Conservation (phyloP, 2,113 vertebrate genomes). For the Cryptotis parvus region DNA sequence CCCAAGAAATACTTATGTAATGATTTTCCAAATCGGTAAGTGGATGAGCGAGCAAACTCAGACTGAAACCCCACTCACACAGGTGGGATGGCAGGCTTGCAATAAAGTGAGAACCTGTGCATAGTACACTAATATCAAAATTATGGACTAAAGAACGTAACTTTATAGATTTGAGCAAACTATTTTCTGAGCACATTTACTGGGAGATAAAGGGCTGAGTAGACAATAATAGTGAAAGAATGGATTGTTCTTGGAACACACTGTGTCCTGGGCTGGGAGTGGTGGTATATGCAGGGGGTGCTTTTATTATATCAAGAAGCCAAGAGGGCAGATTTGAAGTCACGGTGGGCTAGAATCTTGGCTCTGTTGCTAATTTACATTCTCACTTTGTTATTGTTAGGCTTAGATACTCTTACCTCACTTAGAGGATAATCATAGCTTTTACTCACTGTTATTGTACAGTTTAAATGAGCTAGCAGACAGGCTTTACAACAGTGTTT, state of each 20-base stretch:
- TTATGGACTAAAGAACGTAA: fast-evolving
- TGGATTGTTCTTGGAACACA: neutral
- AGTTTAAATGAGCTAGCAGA: neutral
- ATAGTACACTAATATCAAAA: neutral
- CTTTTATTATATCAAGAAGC: neutral
- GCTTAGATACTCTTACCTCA: neutral
- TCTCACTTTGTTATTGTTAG: neutral
- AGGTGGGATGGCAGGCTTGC: neutral
- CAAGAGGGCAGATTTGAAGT: neutral
- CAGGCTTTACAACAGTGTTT: neutral
- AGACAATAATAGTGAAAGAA: neutral
- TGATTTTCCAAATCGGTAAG: neutral
- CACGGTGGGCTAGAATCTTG: neutral
- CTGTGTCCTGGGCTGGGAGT: fast-evolving
- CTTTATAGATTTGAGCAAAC: neutral
- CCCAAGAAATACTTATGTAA: neutral
- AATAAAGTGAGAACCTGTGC: neutral
- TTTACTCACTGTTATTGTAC: neutral
- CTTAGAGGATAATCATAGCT: neutral
- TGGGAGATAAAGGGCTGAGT: neutral
- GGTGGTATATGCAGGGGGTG: no score
- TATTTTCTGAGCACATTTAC: neutral
- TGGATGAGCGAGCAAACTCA: neutral
- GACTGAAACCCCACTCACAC: neutral
- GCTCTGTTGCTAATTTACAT: neutral